Percentiles rank a stretch among this genome's conserved stretches.
Conservation (phyloP, 2,113 vertebrate species). For the Pedionomus torquatus region DNA sequence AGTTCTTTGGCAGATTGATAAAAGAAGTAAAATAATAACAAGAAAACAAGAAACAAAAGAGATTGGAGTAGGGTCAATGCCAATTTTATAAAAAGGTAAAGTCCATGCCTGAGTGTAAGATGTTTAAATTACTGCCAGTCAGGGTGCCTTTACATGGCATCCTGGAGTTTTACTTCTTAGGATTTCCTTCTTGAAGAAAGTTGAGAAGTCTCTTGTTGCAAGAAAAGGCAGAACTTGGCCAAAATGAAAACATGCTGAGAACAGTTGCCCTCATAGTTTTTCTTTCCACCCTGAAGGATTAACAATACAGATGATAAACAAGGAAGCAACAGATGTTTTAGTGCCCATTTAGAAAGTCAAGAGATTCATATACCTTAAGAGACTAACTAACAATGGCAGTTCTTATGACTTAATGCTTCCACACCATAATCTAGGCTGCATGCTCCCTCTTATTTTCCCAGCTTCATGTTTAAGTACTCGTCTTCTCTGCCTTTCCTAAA, state of each 20-base stretch:
- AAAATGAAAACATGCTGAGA: background rate
- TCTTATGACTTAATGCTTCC: background rate
- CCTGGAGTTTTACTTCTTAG: fast-evolving
- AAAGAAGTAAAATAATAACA: too few relatives aligned
- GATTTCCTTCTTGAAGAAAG: background rate
- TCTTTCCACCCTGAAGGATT: background rate
- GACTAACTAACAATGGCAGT: background rate
- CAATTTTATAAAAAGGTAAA: background rate
- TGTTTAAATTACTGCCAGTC: background rate
- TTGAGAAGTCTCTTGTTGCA: background rate
- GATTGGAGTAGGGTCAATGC: background rate
- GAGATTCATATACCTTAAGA: background rate
- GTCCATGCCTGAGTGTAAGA: background rate
- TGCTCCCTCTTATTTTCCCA: background rate
- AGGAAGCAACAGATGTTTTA: background rate
- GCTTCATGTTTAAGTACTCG: background rate
- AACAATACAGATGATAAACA: background rate
- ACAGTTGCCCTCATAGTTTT: background rate
- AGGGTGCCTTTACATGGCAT: background rate
- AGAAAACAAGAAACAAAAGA: background rate
- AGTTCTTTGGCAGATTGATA: background rate
- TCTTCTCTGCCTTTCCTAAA: background rate
- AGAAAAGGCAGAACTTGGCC: background rate
- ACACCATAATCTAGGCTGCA: background rate
- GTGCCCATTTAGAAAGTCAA: background rate